Base-by-base conservation (phyloP, 2,113 vertebrate species). In the Hyaena hyaena region DNA sequence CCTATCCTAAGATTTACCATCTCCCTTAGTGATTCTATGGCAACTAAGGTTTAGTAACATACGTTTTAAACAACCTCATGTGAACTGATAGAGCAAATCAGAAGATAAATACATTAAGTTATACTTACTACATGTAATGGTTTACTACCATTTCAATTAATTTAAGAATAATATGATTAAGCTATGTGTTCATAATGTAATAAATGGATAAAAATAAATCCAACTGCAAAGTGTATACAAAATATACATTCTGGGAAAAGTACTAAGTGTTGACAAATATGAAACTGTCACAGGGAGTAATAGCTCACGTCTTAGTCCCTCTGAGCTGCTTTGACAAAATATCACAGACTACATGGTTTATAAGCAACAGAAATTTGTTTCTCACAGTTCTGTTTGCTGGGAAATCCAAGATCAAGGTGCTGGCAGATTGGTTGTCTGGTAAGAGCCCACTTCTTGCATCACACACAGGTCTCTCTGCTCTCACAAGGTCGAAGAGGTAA, bases 221-320 rank as follows among this genome's bases (percentile, higher is more conserved):
- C 68, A 97, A 50, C 53, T 68, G 90, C 10, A 88, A 88, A 96
- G n/a, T 8, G 74, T 65, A 97, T 81, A 33, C 15, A 88, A 87
- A 88, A 87, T 21, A 84, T 5, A 74, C 35, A 95, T 93, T 74
- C 23, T 73, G 84, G n/a, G 48, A 88, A 80, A 93, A 85, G 31
- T 50, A 89, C 35, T 71, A 63, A 43, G 43, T 43, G 6, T 24
- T 48, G 10, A 35, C 58, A 93, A 89, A 82, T 71, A 86, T 4
- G 16, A 85, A 92, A 80, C 10, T 94, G 73, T 61, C 63, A 89
- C 84, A 79, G 45, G 35, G 35, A 94, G 10, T 55, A 82, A 87
- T 0, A 91, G 76, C 28, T 87, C 53, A 66, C 12, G 12, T 35
- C 61, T 90, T 24, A 68, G 23, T 84, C 28, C 19, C 28, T 68